phyloP scores from a whole-genome alignment of 2,888 invertebrate species.

The Anoplius nigerrimus region DNA sequence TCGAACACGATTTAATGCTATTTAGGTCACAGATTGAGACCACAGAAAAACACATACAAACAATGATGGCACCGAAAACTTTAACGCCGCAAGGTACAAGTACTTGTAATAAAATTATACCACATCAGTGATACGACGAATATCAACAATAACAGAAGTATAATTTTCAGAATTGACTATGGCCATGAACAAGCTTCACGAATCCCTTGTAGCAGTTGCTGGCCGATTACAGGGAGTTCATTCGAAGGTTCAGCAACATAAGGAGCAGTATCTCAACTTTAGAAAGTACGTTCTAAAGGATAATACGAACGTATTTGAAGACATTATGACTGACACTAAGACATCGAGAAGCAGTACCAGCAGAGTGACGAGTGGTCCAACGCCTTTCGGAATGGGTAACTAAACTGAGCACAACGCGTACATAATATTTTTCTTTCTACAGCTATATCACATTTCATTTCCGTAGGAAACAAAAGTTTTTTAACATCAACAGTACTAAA shows the following conservation, averaged over 20 bases:
- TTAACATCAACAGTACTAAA: conserved; percentile 65
- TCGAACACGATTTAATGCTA: conserved; percentile 82
- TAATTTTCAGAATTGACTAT: conserved; percentile 82
- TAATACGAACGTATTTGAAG: conserved; percentile 85
- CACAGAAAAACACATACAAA: conserved; percentile 83
- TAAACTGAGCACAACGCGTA: not conserved
- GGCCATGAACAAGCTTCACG: conserved; percentile 88
- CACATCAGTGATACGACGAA: no score
- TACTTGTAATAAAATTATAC: no score
- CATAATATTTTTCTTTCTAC: not conserved
- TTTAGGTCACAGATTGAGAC: conserved; percentile 84
- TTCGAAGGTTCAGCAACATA: conserved; percentile 85
- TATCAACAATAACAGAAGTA: not conserved
- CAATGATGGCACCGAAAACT: conserved; percentile 80
- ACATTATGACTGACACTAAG: conserved; percentile 63
- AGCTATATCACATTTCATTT: conserved; percentile 31
- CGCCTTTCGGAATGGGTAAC: conserved; percentile 77
- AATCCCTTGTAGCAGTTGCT: conserved; percentile 91
- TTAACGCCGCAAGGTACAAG: conserved; percentile 81
- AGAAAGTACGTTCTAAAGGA: conserved; percentile 87
- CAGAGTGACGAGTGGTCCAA: conserved; percentile 79
- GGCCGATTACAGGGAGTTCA: conserved; percentile 90
- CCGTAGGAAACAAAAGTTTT: conserved; percentile 70
- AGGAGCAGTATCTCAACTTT: conserved; percentile 89
- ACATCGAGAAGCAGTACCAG: conserved; percentile 61